Base-by-base conservation (phyloP, 2,888 invertebrate genomes). In the Cerceris rybyensis region DNA sequence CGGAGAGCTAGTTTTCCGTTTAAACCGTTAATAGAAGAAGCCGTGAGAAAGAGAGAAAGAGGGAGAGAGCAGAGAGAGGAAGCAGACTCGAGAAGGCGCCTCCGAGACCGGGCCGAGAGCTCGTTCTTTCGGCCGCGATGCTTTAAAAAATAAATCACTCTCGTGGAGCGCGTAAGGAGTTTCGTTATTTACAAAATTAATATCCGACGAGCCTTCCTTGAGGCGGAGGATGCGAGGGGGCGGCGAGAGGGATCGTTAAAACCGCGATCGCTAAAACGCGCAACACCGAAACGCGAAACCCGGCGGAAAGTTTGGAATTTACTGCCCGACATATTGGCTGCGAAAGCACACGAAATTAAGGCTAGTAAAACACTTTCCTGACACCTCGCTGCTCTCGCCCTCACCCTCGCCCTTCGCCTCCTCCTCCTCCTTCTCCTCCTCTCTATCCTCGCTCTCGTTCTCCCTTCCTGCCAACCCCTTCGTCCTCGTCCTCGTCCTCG, bases 321-420 rank as follows among this genome's bases (percentile, higher is more conserved):
- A 91, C 90, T 90, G 88, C 90, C 82, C 88, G 90, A 90, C 91
- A 91, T 91, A 91, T 91, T 91, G 91, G 90, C 90, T 90, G 86
- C 88, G 90, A 90, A 88, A 90, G 89, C 88, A 87, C 87, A 87
- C 90, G 90, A 91, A 91, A 91, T 91, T 91, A 91, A 91, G 91
- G 90, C 90, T 91, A 91, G 90, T 91, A 91, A 91, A 91, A 91
- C 91, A 91, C 88, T 89, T 89, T 85, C 86, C 87, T 89, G 89
- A 90, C 90, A 89, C 87, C 86, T 86, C 76, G 69, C 46, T 63
- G 58, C 71, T 11, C 46, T 58, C 14, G 5, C 61, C 57, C 63
- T 39, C 54, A 11, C 54, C 39, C 63, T 46, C 43, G 49, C 70
- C 66, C 60, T 54, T 52, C 52, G 60, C 57, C 17, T 50, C 11